Evolutionary conservation across 2,888 invertebrate species (phyloP).

Genomic region (Cremastobaeus sp.): DNA sequence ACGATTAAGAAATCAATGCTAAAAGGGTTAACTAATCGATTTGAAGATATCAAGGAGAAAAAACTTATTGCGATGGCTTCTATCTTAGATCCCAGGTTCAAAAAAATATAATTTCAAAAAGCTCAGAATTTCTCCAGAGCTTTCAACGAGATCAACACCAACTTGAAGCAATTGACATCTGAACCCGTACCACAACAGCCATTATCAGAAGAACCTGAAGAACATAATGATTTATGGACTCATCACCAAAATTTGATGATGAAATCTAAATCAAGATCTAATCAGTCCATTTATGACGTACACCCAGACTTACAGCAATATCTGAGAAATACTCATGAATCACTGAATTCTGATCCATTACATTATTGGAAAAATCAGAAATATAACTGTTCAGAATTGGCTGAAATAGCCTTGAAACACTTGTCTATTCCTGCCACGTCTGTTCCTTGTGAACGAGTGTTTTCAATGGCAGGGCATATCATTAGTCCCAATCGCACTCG

Average conservation of each 20-base stretch:
- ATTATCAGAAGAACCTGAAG: background rate
- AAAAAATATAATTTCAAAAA: slow-evolving; percentile 13
- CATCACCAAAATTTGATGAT: background rate
- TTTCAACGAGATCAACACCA: background rate
- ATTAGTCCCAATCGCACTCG: background rate
- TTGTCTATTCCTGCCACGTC: slow-evolving; percentile 18
- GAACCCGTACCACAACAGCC: background rate
- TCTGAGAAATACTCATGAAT: background rate
- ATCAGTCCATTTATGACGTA: background rate
- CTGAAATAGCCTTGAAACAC: slow-evolving; percentile 7
- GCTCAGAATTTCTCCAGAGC: background rate
- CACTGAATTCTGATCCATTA: background rate
- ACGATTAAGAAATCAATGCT: background rate
- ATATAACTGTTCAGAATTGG: background rate
- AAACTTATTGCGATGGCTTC: slow-evolving; percentile 7
- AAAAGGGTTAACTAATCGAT: background rate
- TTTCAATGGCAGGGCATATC: slow-evolving; percentile 4
- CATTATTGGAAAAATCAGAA: slow-evolving; percentile 10
- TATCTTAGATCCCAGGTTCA: slow-evolving; percentile 25
- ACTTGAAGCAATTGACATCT: background rate
- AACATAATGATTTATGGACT: no score
- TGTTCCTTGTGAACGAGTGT: slow-evolving; percentile 19
- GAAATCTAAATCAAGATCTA: no score
- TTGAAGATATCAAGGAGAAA: background rate
- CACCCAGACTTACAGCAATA: slow-evolving; percentile 11